Conservation (phyloP, 2,113 vertebrate genomes). For the Austrofundulus limnaeus region DNA sequence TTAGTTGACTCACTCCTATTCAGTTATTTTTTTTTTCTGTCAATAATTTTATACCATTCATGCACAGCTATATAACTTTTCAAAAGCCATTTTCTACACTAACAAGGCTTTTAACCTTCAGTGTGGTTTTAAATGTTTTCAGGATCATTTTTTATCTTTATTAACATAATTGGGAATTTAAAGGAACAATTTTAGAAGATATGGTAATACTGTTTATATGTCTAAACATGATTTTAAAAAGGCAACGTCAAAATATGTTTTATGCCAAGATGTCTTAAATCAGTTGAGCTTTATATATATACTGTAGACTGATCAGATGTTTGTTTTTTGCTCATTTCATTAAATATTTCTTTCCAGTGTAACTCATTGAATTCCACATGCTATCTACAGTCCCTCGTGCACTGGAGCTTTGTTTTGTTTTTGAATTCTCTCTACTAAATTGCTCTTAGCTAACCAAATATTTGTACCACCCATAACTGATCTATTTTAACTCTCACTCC, state of each 20-base stretch:
- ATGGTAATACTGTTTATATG: too few species aligned
- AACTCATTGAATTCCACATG: slow-evolving; percentile 30
- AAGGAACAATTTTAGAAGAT: too few species aligned
- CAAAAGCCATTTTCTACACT: too few species aligned
- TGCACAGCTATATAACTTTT: neutral
- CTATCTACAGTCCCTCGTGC: slow-evolving; percentile 2
- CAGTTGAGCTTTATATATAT: neutral
- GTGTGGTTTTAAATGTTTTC: too few species aligned
- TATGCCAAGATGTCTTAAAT: too few species aligned
- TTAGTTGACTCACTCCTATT: too few species aligned
- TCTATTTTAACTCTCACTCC: slow-evolving; percentile 47
- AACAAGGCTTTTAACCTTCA: too few species aligned
- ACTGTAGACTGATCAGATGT: slow-evolving; percentile 4
- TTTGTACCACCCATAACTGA: slow-evolving; percentile 46
- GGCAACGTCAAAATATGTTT: too few species aligned
- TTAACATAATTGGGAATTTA: too few species aligned
- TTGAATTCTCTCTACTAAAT: slow-evolving; percentile 39
- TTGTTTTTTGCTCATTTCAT: slow-evolving; percentile 13
- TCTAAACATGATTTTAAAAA: too few species aligned
- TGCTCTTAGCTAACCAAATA: slow-evolving; percentile 46
- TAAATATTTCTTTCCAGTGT: slow-evolving; percentile 7
- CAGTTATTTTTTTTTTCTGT: neutral
- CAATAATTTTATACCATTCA: neutral
- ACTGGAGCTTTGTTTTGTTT: neutral
- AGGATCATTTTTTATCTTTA: too few species aligned